Percentiles rank a stretch among this genome's conserved stretches.
These are phyloP conservation scores for Isichthys henryi DNA, from an alignment of 2,113 vertebrate genomes.

Conservation along the genomic window DNA sequence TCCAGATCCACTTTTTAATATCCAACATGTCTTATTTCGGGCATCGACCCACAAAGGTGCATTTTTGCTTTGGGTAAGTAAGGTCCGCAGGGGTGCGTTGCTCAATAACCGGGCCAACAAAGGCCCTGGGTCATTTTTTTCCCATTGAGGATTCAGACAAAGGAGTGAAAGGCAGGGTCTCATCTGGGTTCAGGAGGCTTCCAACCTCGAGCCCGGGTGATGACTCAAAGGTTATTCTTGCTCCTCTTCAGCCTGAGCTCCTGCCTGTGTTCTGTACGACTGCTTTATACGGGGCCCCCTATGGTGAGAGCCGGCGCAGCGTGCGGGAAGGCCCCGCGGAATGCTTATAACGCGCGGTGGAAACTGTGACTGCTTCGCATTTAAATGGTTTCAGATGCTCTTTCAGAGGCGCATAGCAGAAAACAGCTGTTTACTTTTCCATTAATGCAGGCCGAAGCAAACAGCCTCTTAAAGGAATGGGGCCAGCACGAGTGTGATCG, in stretches of 20 bases:
- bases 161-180: constrained; percentile 46
- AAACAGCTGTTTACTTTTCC: constrained; percentile 60
- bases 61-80: constrained; percentile 33
- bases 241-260: constrained; percentile 35
- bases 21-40: neutral
- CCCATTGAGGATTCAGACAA: constrained; percentile 47
- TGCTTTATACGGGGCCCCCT: constrained; percentile 49
- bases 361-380: constrained; percentile 67
- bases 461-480: constrained; percentile 41
- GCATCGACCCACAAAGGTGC: neutral
- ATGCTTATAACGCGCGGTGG: constrained; percentile 60
- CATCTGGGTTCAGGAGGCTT: constrained; percentile 44
- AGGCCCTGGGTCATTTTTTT: constrained; percentile 7
- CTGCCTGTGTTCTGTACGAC: constrained; percentile 54
- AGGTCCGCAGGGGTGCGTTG: constrained; percentile 42
- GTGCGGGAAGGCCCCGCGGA: constrained; percentile 51
- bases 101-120: constrained; percentile 22
- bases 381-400: constrained; percentile 68
- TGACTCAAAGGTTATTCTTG: constrained; percentile 39
- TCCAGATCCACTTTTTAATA: neutral
- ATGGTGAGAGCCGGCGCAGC: constrained; percentile 45
- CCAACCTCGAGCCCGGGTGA: constrained; percentile 35
- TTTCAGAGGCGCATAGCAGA: constrained; percentile 46
- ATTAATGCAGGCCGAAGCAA: constrained; percentile 49
- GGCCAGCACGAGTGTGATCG: constrained; percentile 22